Evolutionary conservation across 2,888 invertebrate species (phyloP).

Genomic region (Gastrophysa polygoni): DNA sequence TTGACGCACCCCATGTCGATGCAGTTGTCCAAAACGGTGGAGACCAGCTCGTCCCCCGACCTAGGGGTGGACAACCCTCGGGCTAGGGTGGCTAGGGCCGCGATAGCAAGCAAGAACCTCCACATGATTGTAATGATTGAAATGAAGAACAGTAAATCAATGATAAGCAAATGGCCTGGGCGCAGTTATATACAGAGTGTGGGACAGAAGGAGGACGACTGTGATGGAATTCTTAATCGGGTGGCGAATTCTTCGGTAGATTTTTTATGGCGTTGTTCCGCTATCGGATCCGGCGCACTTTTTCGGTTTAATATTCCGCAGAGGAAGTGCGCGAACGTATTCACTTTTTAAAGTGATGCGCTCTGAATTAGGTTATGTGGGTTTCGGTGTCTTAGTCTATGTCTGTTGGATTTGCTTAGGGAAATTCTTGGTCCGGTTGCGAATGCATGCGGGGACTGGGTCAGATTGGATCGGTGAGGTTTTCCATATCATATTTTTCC

Average conservation of each 20-base stretch:
- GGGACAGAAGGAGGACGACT: slow-evolving; percentile 60
- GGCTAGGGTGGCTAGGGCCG: slow-evolving; percentile 53
- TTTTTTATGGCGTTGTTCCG: slow-evolving; percentile 48
- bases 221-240: slow-evolving; percentile 33
- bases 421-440: neutral
- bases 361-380: slow-evolving; percentile 19
- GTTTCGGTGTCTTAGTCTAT: neutral
- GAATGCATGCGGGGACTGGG: slow-evolving; percentile 2
- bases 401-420: slow-evolving; percentile 1
- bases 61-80: slow-evolving; percentile 33
- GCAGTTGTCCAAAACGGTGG: slow-evolving; percentile 76
- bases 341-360: slow-evolving; percentile 32
- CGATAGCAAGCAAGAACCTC: slow-evolving; percentile 59
- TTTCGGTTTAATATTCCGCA: slow-evolving; percentile 34
- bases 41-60: slow-evolving; percentile 71
- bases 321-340: slow-evolving; percentile 15
- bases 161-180: slow-evolving; percentile 58
- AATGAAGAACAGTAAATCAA: slow-evolving; percentile 44
- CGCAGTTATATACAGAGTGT: slow-evolving; percentile 68
- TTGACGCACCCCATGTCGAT: slow-evolving; percentile 76
- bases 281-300: slow-evolving; percentile 44
- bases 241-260: slow-evolving; percentile 20
- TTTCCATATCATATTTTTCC: too few relatives aligned
- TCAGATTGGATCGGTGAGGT: neutral
- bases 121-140: slow-evolving; percentile 46